These are phyloP conservation scores for Labia minor DNA, from an alignment of 2,888 invertebrate species.

Conservation along the genomic window DNA sequence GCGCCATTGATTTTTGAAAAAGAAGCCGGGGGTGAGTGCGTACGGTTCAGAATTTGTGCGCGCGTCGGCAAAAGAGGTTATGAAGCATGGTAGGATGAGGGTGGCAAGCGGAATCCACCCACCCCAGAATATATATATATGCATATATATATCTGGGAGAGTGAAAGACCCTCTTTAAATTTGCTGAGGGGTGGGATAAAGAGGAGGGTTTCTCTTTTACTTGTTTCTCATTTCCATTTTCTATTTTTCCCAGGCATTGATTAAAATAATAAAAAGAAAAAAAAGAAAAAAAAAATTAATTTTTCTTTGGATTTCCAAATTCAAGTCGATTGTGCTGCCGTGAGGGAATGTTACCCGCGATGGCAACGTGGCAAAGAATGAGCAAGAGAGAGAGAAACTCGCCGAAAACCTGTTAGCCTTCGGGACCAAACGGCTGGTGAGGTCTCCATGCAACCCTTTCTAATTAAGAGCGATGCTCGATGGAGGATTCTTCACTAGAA, in stretches of 20 bases:
- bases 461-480: background rate
- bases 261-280: too few species aligned
- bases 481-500: too few species aligned
- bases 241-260: background rate
- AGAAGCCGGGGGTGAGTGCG: constrained; percentile 15
- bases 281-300: background rate
- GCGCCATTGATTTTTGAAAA: constrained; percentile 33
- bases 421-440: constrained; percentile 23
- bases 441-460: constrained; percentile 1
- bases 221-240: constrained; percentile 1
- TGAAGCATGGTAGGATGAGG: constrained; percentile 16
- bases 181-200: background rate
- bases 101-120: background rate
- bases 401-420: constrained; percentile 37
- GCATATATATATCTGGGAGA: background rate
- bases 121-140: background rate
- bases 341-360: background rate
- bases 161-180: background rate
- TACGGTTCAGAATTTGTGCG: constrained; percentile 16
- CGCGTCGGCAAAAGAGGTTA: constrained; percentile 17
- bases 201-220: background rate
- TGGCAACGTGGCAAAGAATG: background rate
- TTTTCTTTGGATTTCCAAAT: too few species aligned
- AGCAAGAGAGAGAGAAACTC: background rate
- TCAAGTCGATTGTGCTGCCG: background rate